A percentile compares a stretch with the other conserved stretches of the same genome.
Evolutionary conservation across 2,113 vertebrate genomes (phyloP).

Genomic region (Pseudopipra pipra): DNA sequence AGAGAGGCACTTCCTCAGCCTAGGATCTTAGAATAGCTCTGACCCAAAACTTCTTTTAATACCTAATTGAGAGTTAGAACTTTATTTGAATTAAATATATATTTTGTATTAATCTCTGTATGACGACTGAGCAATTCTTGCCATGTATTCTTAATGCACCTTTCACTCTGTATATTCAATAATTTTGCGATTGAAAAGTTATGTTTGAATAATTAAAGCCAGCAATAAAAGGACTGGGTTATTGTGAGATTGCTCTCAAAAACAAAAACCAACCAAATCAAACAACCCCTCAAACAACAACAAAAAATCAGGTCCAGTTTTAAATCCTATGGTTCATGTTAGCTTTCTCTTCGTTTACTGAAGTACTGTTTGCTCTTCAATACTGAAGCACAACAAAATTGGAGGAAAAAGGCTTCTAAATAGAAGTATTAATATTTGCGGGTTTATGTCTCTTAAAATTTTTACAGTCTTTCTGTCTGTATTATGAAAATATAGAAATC

Average conservation of each 20-base stretch:
- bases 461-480: not conserved
- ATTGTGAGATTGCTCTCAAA: not conserved
- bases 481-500: not conserved
- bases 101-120: not conserved
- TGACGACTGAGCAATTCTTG: not conserved
- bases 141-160: not conserved
- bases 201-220: not conserved
- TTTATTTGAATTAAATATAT: not conserved
- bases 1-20: not conserved
- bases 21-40: not conserved
- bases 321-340: accelerated
- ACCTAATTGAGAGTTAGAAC: not conserved
- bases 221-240: not conserved
- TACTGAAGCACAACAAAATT: not conserved
- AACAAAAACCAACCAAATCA: not conserved
- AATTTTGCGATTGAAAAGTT: not conserved
- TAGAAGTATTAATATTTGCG: not conserved
- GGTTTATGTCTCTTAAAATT: not conserved
- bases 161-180: not conserved
- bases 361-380: not conserved
- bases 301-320: not conserved
- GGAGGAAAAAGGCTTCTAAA: not conserved
- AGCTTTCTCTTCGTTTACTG: not conserved
- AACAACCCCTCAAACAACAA: not conserved
- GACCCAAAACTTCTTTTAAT: not conserved